Evolutionary conservation across 2,797 vertebrate genomes (phyloP), one percentile per base, ranked within the genome.

Genomic region (Vultur gryphus): DNA sequence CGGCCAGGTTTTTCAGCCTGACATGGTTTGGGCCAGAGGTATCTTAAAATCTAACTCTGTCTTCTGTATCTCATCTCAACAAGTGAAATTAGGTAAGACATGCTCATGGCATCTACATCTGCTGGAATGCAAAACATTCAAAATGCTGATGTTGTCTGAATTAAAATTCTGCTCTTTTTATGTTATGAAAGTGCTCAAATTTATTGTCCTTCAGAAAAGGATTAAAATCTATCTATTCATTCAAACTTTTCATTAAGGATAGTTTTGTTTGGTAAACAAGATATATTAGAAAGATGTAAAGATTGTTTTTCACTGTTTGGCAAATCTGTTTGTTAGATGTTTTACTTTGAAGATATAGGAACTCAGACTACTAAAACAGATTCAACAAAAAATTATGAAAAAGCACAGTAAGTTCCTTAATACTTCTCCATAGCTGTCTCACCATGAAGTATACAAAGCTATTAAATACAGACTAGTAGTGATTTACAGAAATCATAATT

Each of bases 401-500:
- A 94, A 55, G 35, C n/a, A 84, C 16, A 59, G 10, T 35, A 80
- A 55, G 23, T 73, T 94, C 58, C 54, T 58, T 65, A 91, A 52
- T 54, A 73, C 8, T 70, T 93, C 41, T 90, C 73, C 90, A 35
- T 33, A 76, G 15, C 41, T 75, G 35, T 82, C 26, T 83, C 46
- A 85, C 31, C 31, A 76, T 31, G 14, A 95, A 90, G 37, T 54
- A 76, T 41, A 69, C 16, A 71, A 83, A 82, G 37, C 21, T 54
- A 85, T 75, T 71, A 62, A 88, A 91, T 85, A 52, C 2, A 78
- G 31, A 87, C 55, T 67, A 54, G 12, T 46, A 69, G 33, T 58
- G 85, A 86, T 78, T 71, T 93, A 91, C 17, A 90, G 55, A 94
- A 88, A 86, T 51, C 89, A 29, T 52, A 79, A 89, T 78, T 91